phyloP scores from a whole-genome alignment of 2,113 vertebrate species.

The Microcebus ravelobensis region DNA sequence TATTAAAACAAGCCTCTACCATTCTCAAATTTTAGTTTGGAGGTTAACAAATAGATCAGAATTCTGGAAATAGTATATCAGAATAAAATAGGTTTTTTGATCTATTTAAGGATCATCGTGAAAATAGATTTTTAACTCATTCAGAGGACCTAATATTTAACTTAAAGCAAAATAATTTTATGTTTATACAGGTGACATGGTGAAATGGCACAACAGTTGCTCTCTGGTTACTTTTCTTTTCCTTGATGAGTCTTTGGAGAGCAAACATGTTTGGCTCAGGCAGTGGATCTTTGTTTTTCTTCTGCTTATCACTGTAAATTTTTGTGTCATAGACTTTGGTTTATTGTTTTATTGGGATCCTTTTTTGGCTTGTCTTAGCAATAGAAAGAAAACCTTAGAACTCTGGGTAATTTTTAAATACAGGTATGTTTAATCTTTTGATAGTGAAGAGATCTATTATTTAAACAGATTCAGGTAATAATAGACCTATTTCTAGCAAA shows the following conservation, averaged over 20 bases:
- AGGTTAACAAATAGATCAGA: conserved; percentile 31
- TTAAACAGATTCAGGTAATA: conserved; percentile 51
- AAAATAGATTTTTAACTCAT: background rate
- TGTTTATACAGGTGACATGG: background rate
- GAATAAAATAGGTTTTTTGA: conserved; percentile 32
- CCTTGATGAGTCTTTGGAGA: background rate
- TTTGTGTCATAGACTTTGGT: background rate
- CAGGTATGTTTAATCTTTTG: conserved; percentile 27
- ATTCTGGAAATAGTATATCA: background rate
- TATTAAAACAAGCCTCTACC: background rate
- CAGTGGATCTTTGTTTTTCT: background rate
- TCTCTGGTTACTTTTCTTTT: background rate
- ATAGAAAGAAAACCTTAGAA: conserved; percentile 36
- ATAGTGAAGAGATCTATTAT: conserved; percentile 12
- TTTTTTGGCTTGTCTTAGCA: background rate
- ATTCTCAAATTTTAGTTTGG: conserved; percentile 39
- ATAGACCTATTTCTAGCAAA: conserved; percentile 35
- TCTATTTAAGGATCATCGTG: background rate
- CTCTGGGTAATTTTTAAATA: conserved; percentile 20
- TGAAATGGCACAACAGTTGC: background rate
- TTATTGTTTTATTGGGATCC: background rate
- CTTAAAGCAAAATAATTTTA: background rate
- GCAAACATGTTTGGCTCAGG: background rate
- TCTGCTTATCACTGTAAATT: background rate
- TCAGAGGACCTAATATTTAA: background rate